Evolutionary conservation across 2,113 vertebrate species (phyloP), one percentile per base, ranked within the genome.

Genomic region (Engystomops pustulosus): DNA sequence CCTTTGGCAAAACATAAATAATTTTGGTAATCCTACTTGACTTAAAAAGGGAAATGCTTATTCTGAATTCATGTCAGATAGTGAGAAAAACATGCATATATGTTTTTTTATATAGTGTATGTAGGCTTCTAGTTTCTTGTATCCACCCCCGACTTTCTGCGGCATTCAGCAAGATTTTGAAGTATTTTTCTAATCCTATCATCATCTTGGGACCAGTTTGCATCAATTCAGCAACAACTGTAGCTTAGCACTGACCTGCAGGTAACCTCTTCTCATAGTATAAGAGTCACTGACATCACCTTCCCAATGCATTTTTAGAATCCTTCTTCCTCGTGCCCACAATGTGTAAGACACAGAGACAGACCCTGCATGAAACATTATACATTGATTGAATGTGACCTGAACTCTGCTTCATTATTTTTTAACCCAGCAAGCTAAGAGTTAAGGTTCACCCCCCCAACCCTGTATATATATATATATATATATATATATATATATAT

Each of bases 401-500:
- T n/a, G 9, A 32, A 65, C 4, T 4, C n/a, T n/a, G n/a, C n/a
- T n/a, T n/a, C n/a, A n/a, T n/a, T n/a, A n/a, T n/a, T n/a, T 60
- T 65, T 67, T 55, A 67, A 10, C 53, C 27, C 79, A 34, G 79
- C 44, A 23, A 23, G 38, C 9, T 9, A 10, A 12, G 62, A 49
- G 62, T 81, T 81, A 51, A 81, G 25, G 30, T 18, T 38, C 47
- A 23, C n/a, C n/a, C n/a, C 32, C 30, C 17, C 30, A 81, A 12
- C 30, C 79, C 27, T 53, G 10, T 38, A 71, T 81, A 70, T 72
- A 23, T 69, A 23, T 23, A 60, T 23, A 55, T n/a, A n/a, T n/a
- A 71, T 18, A 74, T 75, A 53, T 81, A 53, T 25, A 65, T 41
- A 60, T 72, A 82, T 58, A 71, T 67, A 83, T 83, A 62, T 75